Percentiles rank a stretch among this genome's conserved stretches.
phyloP scores from a whole-genome alignment of 2,888 invertebrate species.

The Dioctria linearis region DNA sequence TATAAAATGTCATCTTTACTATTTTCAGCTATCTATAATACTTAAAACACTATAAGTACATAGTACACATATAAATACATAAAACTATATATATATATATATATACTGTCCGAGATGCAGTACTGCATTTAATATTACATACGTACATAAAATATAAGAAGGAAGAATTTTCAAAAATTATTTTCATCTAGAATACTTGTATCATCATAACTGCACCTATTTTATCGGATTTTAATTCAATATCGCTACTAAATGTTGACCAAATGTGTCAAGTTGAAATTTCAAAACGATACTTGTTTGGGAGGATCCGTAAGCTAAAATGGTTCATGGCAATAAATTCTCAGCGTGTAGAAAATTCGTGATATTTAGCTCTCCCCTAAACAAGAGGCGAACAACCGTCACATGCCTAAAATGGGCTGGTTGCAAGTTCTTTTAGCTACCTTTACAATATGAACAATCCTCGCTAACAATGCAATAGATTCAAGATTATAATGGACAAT shows the following conservation, averaged over 20 bases:
- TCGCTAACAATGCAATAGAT: slow-evolving; percentile 52
- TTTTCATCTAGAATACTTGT: neutral
- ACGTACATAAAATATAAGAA: too few relatives aligned
- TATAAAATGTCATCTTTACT: too few relatives aligned
- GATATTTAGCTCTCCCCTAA: slow-evolving; percentile 50
- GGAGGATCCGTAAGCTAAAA: neutral
- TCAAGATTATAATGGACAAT: slow-evolving; percentile 53
- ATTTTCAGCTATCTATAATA: too few relatives aligned
- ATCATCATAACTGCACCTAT: neutral
- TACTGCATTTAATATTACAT: too few relatives aligned
- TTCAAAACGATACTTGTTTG: neutral
- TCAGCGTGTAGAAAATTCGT: slow-evolving; percentile 48
- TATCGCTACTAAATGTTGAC: neutral
- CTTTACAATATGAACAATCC: slow-evolving; percentile 52
- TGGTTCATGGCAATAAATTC: slow-evolving; percentile 43
- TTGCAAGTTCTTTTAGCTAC: slow-evolving; percentile 28
- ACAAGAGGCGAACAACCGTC: slow-evolving; percentile 52
- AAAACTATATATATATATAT: too few relatives aligned
- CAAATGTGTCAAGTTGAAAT: neutral
- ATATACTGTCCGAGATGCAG: too few relatives aligned
- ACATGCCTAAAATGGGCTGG: slow-evolving; percentile 49
- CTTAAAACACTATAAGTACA: too few relatives aligned
- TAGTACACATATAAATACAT: too few relatives aligned
- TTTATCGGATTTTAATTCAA: neutral
- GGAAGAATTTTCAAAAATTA: too few relatives aligned